phyloP scores from a whole-genome alignment of 2,888 invertebrate species.

The Crematogaster levior region DNA sequence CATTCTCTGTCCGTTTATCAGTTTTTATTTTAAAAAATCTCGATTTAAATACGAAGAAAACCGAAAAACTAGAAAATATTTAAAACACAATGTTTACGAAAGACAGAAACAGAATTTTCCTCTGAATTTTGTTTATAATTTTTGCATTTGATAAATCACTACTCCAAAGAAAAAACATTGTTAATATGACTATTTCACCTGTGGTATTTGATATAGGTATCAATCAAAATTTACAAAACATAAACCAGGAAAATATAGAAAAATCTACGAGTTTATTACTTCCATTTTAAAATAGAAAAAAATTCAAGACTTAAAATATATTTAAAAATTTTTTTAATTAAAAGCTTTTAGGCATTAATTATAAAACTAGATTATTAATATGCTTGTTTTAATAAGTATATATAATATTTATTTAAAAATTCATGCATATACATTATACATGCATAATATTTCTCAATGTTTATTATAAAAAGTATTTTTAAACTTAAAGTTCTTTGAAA shows the following conservation, averaged over 20 bases:
- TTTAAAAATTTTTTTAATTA: neutral
- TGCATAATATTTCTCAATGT: neutral
- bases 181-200: neutral
- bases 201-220: neutral
- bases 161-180: neutral
- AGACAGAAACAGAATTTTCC: neutral
- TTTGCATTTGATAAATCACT: neutral
- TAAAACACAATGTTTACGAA: neutral
- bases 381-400: neutral
- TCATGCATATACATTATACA: too few relatives aligned
- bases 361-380: neutral
- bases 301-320: neutral
- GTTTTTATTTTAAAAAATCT: constrained; percentile 1
- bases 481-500: neutral
- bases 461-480: neutral
- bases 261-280: neutral
- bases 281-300: neutral
- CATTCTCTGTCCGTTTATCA: neutral
- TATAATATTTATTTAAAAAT: too few relatives aligned
- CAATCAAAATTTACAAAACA: neutral
- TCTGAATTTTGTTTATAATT: neutral
- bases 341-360: neutral
- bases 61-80: neutral
- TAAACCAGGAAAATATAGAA: neutral
- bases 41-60: constrained; percentile 6